A percentile compares a stretch with the other conserved stretches of the same genome.
Evolutionary conservation across 2,113 vertebrate species (phyloP).

Genomic region (Charina bottae): DNA sequence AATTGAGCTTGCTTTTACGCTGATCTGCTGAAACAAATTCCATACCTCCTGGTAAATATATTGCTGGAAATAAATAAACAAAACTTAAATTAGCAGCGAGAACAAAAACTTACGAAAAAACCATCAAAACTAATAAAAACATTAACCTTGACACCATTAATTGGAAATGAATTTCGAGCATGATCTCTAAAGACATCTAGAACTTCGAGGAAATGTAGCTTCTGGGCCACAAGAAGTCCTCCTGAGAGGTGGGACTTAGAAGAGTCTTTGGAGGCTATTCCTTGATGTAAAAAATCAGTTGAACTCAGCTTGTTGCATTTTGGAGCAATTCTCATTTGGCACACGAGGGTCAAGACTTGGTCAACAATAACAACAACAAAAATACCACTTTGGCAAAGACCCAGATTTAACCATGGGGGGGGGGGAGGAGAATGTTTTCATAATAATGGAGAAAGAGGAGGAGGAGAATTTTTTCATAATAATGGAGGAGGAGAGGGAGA

Average conservation of each 20-base stretch:
- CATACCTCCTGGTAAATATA: constrained; percentile 98
- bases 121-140: not conserved
- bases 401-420: too few relatives aligned
- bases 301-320: not conserved
- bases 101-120: not conserved
- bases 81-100: not conserved
- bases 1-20: constrained; percentile 95
- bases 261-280: not conserved
- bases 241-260: not conserved
- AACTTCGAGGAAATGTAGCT: not conserved
- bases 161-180: not conserved
- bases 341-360: not conserved
- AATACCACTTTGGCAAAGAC: not conserved
- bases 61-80: constrained; percentile 78
- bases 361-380: too few relatives aligned
- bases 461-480: too few relatives aligned
- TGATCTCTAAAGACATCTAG: not conserved
- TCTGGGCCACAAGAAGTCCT: not conserved
- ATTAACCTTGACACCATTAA: not conserved
- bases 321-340: not conserved
- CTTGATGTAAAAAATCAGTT: too few relatives aligned
- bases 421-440: not conserved
- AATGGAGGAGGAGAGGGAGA: too few relatives aligned
- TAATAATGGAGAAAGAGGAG: too few relatives aligned
- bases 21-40: constrained; percentile 99